A percentile compares a stretch with the other conserved stretches of the same genome.
These are phyloP conservation scores for Ischnus inquisitorius DNA, from an alignment of 2,888 invertebrate genomes.

Conservation along the genomic window DNA sequence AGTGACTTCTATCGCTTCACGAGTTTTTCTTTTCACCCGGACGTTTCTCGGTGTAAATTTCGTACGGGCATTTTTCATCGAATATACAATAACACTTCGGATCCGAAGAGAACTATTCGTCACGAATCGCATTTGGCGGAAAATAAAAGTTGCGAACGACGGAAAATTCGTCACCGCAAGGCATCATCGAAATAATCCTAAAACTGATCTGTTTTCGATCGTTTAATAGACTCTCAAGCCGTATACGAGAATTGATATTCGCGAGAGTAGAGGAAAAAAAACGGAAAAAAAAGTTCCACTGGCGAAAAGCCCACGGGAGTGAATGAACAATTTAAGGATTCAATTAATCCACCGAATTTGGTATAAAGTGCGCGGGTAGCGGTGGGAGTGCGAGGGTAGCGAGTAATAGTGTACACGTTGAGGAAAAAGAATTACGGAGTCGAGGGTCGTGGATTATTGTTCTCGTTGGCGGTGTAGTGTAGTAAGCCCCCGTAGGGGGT, in stretches of 20 bases:
- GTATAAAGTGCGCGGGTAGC: slow-evolving; percentile 64
- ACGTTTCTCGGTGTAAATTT: slow-evolving; percentile 29
- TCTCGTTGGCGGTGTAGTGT: slow-evolving; percentile 69
- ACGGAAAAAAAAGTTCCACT: background rate
- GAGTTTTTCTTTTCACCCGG: slow-evolving; percentile 21
- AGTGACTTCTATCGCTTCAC: slow-evolving; percentile 65
- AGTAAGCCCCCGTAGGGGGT: slow-evolving; percentile 60
- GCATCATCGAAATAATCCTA: background rate
- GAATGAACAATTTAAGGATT: slow-evolving; percentile 63
- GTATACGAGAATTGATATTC: slow-evolving; percentile 30
- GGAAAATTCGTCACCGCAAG: too few species aligned
- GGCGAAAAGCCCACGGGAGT: slow-evolving; percentile 38
- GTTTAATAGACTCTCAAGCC: background rate
- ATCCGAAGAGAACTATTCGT: background rate
- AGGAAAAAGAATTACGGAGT: slow-evolving; percentile 66
- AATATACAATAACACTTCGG: slow-evolving; percentile 14
- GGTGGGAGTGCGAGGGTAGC: slow-evolving; percentile 33
- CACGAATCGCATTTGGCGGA: background rate
- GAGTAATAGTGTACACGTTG: slow-evolving; percentile 68
- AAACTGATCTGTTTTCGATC: background rate
- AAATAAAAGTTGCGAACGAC: background rate
- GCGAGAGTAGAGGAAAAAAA: slow-evolving; percentile 1
- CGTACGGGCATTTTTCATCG: slow-evolving; percentile 53
- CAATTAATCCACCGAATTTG: slow-evolving; percentile 67
- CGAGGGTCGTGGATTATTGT: slow-evolving; percentile 66